Conservation (phyloP, 1,140 invertebrate species). For the Hylaeus anthracinus region DNA sequence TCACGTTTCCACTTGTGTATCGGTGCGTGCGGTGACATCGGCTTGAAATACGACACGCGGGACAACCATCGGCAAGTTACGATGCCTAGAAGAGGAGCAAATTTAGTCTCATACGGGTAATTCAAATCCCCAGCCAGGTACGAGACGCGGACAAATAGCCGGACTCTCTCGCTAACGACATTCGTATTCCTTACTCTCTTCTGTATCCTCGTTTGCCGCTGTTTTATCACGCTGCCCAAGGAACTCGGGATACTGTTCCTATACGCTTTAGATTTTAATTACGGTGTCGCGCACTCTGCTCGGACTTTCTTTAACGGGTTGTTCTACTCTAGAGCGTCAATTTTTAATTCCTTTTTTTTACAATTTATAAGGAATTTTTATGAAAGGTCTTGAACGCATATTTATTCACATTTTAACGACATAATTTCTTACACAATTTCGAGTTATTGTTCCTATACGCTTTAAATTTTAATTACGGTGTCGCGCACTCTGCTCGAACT, state of each 20-base stretch:
- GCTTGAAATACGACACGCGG: constrained; percentile 59
- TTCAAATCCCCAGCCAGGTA: constrained; percentile 35
- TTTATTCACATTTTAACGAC: too few relatives aligned
- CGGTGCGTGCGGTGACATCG: constrained; percentile 55
- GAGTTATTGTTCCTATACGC: background rate
- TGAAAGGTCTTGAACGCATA: too few relatives aligned
- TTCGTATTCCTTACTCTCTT: constrained; percentile 8
- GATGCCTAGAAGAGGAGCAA: constrained; percentile 38
- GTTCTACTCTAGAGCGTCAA: too few relatives aligned
- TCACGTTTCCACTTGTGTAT: constrained; percentile 57
- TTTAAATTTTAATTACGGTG: too few relatives aligned
- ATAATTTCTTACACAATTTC: too few relatives aligned
- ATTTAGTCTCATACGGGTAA: constrained; percentile 42
- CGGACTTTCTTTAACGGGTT: too few relatives aligned
- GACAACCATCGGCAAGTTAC: constrained; percentile 29
- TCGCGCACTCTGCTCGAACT: too few relatives aligned
- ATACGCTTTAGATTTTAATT: background rate
- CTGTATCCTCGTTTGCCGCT: background rate
- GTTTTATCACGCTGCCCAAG: background rate
- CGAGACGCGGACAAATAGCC: background rate
- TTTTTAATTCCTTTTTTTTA: too few relatives aligned
- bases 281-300: background rate
- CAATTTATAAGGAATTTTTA: too few relatives aligned
- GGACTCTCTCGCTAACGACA: constrained; percentile 14
- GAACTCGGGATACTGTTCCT: background rate